phyloP scores from a whole-genome alignment of 2,888 invertebrate species.

The Morpho helenor region DNA sequence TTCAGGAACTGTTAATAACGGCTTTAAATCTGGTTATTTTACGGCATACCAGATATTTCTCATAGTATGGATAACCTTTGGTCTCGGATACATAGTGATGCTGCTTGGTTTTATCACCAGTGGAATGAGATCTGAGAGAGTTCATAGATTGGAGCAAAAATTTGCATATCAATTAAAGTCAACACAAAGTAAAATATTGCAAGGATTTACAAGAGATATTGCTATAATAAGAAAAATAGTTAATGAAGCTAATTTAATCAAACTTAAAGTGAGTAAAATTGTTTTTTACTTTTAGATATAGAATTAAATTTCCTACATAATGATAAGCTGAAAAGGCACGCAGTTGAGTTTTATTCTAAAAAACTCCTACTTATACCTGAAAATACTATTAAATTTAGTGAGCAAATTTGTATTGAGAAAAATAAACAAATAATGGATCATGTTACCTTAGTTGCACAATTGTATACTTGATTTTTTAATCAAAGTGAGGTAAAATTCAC shows the following conservation, averaged over 20 bases:
- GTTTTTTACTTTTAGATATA: background rate
- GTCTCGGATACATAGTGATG: constrained; percentile 94
- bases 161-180: constrained; percentile 87
- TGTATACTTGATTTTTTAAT: too few species aligned
- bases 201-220: constrained; percentile 87
- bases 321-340: too few species aligned
- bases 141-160: constrained; percentile 87
- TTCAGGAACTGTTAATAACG: constrained; percentile 71
- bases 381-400: too few species aligned
- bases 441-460: too few species aligned
- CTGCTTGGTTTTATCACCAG: constrained; percentile 90
- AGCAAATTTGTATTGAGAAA: too few species aligned
- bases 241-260: constrained; percentile 89
- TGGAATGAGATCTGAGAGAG: constrained; percentile 86
- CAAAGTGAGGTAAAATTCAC: too few species aligned
- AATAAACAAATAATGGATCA: too few species aligned
- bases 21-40: constrained; percentile 80
- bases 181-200: constrained; percentile 88
- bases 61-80: constrained; percentile 94
- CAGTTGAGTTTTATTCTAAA: too few species aligned
- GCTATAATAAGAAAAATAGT: constrained; percentile 85
- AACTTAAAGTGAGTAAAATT: constrained; percentile 83
- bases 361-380: too few species aligned
- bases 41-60: constrained; percentile 89
- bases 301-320: too few species aligned